Evolutionary conservation across 2,888 invertebrate species (phyloP).

Genomic region (Pantelozetes paolii): DNA sequence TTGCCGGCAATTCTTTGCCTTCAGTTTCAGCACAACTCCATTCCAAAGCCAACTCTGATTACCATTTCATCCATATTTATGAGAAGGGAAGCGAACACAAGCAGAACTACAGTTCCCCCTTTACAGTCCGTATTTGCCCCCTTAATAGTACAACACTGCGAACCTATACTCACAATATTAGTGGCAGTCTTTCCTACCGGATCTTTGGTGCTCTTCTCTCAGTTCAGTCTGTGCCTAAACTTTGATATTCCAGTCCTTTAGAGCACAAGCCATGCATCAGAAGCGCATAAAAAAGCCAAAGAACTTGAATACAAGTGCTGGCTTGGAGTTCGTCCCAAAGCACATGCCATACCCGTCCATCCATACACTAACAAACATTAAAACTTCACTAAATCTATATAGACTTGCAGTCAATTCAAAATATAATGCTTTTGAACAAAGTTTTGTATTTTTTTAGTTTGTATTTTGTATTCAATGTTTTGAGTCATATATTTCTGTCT

Average conservation of each 20-base stretch:
- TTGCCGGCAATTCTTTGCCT: slow-evolving; percentile 28
- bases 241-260: slow-evolving; percentile 14
- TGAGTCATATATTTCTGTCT: slow-evolving; percentile 18
- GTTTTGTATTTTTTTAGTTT: slow-evolving; percentile 8
- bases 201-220: slow-evolving; percentile 34
- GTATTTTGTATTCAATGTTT: slow-evolving; percentile 8
- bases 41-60: slow-evolving; percentile 27
- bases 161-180: slow-evolving; percentile 34
- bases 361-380: slow-evolving; percentile 33
- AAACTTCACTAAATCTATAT: background rate
- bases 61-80: slow-evolving; percentile 37
- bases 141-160: background rate
- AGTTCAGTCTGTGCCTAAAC: slow-evolving; percentile 18
- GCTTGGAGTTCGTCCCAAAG: slow-evolving; percentile 15
- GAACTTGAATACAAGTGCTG: background rate
- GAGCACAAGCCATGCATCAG: slow-evolving; percentile 33
- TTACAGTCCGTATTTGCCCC: slow-evolving; percentile 33
- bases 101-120: slow-evolving; percentile 28
- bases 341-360: slow-evolving; percentile 35
- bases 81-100: slow-evolving; percentile 36
- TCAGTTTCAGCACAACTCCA: slow-evolving; percentile 13
- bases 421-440: slow-evolving; percentile 18
- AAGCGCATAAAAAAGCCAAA: background rate
- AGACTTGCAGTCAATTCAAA: slow-evolving; percentile 30
- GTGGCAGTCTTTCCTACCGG: slow-evolving; percentile 29